Percentiles rank a stretch among this genome's conserved stretches.
These are phyloP conservation scores for Phocoena phocoena DNA, from an alignment of 2,113 vertebrate species.

Conservation along the genomic window DNA sequence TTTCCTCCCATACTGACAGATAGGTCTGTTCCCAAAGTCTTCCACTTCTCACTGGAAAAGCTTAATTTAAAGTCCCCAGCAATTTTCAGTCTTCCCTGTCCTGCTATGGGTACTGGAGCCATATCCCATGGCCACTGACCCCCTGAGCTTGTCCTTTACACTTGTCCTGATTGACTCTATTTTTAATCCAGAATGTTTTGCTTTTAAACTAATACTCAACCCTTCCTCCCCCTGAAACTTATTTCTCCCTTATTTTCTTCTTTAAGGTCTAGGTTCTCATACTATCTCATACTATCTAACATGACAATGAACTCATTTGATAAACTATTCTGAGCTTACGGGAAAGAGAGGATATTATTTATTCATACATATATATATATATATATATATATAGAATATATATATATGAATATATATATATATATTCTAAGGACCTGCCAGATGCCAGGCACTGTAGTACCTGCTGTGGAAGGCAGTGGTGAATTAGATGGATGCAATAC, in stretches of 20 bases:
- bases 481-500: not conserved
- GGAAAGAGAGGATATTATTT: not conserved
- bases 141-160: not conserved
- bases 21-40: not conserved
- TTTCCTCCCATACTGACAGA: conserved; percentile 2
- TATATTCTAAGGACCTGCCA: not conserved
- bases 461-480: not conserved
- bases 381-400: too few species aligned
- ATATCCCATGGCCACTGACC: not conserved
- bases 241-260: not conserved
- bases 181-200: not conserved
- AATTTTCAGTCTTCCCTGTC: not conserved
- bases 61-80: not conserved
- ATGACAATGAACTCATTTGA: not conserved
- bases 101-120: not conserved
- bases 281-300: not conserved
- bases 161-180: not conserved
- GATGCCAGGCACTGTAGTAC: not conserved
- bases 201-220: not conserved
- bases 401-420: not conserved
- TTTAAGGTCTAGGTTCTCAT: not conserved
- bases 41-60: not conserved
- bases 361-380: not conserved
- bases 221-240: not conserved
- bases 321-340: not conserved